These are phyloP conservation scores for Pristionchus arcanus DNA, from an alignment of 2,888 invertebrate species.

Conservation along the genomic window DNA sequence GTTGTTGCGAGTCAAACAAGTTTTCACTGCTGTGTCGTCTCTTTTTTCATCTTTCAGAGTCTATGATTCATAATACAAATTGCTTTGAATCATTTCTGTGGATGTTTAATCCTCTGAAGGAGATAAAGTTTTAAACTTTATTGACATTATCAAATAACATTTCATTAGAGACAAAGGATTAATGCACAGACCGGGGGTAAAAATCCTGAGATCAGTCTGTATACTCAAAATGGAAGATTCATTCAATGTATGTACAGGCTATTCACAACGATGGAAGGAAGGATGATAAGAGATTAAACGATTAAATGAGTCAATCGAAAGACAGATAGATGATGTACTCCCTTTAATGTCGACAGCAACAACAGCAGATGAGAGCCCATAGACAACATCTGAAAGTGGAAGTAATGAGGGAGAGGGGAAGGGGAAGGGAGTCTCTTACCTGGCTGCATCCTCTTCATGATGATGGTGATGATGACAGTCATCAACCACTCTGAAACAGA, in stretches of 20 bases:
- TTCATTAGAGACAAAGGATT: neutral
- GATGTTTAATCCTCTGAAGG: neutral
- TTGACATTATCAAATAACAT: neutral
- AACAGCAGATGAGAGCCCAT: conserved; percentile 48
- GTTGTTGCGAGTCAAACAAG: neutral
- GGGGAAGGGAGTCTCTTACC: neutral
- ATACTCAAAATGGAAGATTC: neutral
- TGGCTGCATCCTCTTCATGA: conserved; percentile 14
- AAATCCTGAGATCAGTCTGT: neutral
- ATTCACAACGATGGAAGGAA: neutral
- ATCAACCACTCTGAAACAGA: conserved; percentile 12
- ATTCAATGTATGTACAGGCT: conserved; percentile 47
- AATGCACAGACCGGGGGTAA: too few relatives aligned
- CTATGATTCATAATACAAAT: neutral
- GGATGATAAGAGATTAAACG: conserved; percentile 13
- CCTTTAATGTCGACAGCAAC: conserved; percentile 28
- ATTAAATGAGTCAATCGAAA: conserved; percentile 6
- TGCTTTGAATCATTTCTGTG: neutral
- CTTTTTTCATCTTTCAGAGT: neutral
- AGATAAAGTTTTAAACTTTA: neutral
- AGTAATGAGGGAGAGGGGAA: neutral
- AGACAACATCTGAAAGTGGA: conserved; percentile 28
- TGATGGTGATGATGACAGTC: conserved; percentile 48
- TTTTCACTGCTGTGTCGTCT: neutral
- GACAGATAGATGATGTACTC: neutral